Evolutionary conservation across 2,797 vertebrate genomes (phyloP).

Genomic region (Danio choprae): DNA sequence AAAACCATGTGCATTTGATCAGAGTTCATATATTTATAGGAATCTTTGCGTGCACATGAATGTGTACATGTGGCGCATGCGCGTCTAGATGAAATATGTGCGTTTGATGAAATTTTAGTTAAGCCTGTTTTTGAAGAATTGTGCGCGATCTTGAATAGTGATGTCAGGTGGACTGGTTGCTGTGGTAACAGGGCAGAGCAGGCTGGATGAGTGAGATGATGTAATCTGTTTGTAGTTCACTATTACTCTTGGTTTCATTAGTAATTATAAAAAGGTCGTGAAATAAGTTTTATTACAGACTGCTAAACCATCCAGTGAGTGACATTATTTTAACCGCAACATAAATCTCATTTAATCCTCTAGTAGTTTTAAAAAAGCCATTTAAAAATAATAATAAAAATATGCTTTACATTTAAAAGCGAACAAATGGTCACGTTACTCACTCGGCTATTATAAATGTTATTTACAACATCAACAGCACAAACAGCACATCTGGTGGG

Average conservation of each 20-base stretch:
- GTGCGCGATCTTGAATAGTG: constrained; percentile 52
- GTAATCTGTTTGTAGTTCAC: constrained; percentile 60
- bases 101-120: constrained; percentile 39
- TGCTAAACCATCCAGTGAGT: background rate
- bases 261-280: constrained; percentile 22
- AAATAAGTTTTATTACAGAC: background rate
- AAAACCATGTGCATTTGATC: background rate
- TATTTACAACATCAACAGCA: background rate
- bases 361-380: background rate
- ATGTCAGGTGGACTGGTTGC: constrained; percentile 69
- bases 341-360: background rate
- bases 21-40: background rate
- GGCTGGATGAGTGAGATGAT: constrained; percentile 62
- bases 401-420: background rate
- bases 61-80: constrained; percentile 25
- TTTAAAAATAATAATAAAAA: too few relatives aligned
- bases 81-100: background rate
- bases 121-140: constrained; percentile 41
- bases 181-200: constrained; percentile 66
- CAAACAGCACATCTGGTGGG: background rate
- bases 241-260: constrained; percentile 34
- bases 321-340: background rate
- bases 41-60: background rate
- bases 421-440: background rate
- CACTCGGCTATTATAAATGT: background rate